These are phyloP conservation scores for Alloplasta piceator DNA, from an alignment of 2,888 invertebrate species.

Conservation along the genomic window DNA sequence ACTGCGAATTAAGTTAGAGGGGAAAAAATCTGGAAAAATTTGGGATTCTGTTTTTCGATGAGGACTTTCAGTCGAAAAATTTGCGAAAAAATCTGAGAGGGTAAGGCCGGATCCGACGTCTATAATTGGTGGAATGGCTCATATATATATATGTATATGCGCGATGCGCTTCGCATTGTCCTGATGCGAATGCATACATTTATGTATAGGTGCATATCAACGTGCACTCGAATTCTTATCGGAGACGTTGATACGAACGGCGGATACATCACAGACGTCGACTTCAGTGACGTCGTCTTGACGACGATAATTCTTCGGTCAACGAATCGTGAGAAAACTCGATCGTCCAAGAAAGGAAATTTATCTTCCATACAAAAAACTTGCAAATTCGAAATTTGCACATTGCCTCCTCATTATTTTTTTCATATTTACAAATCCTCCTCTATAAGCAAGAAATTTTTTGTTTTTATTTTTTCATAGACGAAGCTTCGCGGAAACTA, in stretches of 20 bases:
- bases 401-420: too few relatives aligned
- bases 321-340: neutral
- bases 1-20: too few relatives aligned
- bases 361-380: neutral
- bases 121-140: too few relatives aligned
- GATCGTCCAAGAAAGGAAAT: neutral
- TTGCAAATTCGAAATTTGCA: too few relatives aligned
- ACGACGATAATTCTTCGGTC: constrained; percentile 10
- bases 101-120: too few relatives aligned
- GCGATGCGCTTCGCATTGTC: constrained; percentile 30
- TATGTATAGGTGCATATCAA: neutral
- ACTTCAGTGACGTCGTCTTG: constrained; percentile 14
- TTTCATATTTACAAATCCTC: too few relatives aligned
- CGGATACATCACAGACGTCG: constrained; percentile 28
- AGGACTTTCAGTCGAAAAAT: neutral
- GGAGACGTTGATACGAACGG: constrained; percentile 12
- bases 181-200: constrained; percentile 24
- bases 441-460: too few relatives aligned
- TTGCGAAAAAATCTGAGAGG: too few relatives aligned
- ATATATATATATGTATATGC: neutral
- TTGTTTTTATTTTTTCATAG: too few relatives aligned
- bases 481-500: too few relatives aligned
- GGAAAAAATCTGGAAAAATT: too few relatives aligned
- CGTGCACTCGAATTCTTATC: constrained; percentile 23
- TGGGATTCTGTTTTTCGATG: too few relatives aligned